Conservation (phyloP, 2,113 vertebrate genomes). For the Salvelinus fontinalis region DNA sequence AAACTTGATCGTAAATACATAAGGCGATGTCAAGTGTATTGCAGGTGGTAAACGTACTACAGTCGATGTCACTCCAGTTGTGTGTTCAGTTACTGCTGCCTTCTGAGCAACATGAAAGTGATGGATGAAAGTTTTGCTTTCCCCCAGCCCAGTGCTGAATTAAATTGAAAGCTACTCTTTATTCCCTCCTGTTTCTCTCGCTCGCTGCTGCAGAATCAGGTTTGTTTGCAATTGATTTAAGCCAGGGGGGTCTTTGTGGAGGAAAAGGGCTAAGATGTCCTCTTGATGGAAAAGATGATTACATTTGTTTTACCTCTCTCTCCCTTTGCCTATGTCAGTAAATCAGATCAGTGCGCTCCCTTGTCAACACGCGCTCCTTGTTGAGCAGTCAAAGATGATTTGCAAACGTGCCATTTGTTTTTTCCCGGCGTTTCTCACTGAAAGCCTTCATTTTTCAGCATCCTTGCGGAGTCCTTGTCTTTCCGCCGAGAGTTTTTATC, state of each 20-base stretch:
- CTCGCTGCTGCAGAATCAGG: constrained; percentile 63
- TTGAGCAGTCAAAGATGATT: constrained; percentile 77
- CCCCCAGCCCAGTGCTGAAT: constrained; percentile 66
- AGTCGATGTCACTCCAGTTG: constrained; percentile 28
- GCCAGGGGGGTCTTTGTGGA: constrained; percentile 59
- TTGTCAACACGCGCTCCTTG: constrained; percentile 74
- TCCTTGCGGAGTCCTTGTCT: constrained; percentile 9
- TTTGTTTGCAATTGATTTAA: constrained; percentile 81
- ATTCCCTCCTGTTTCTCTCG: constrained; percentile 56
- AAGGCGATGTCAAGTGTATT: constrained; percentile 38
- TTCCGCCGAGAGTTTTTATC: constrained; percentile 33
- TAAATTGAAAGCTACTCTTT: constrained; percentile 80
- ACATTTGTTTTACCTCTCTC: constrained; percentile 74
- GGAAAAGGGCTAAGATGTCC: constrained; percentile 57
- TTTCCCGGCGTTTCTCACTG: constrained; percentile 6
- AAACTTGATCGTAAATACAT: not conserved
- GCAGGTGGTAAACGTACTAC: constrained; percentile 12
- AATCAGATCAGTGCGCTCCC: constrained; percentile 73
- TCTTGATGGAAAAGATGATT: constrained; percentile 74
- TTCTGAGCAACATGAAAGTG: constrained; percentile 68
- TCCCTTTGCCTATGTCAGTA: constrained; percentile 55
- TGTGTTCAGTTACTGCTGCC: constrained; percentile 47
- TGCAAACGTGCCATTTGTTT: constrained; percentile 55
- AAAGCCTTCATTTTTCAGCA: not conserved
- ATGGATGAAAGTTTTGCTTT: constrained; percentile 76